A percentile compares a stretch with the other conserved stretches of the same genome.
phyloP scores from a whole-genome alignment of 2,113 vertebrate species.

The Psettodes erumei region DNA sequence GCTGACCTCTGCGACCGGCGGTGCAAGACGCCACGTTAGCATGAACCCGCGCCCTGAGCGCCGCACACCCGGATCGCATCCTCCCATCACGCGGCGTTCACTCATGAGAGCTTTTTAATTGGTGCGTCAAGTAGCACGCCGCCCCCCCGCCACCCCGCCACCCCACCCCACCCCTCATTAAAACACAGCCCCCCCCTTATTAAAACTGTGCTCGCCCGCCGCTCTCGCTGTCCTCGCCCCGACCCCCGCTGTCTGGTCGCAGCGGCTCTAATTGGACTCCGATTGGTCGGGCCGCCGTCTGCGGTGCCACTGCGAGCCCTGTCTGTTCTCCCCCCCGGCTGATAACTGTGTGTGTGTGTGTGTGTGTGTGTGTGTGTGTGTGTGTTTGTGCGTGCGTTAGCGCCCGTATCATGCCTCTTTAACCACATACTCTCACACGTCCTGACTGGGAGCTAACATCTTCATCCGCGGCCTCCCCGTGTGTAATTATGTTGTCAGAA shows the following conservation, averaged over 20 bases:
- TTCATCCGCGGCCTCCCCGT: conserved; percentile 61
- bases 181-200: conserved; percentile 63
- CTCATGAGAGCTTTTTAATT: conserved; percentile 61
- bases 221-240: conserved; percentile 55
- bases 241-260: conserved; percentile 66
- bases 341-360: conserved; percentile 12
- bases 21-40: not conserved
- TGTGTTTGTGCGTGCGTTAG: conserved; percentile 20
- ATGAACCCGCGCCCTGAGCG: not conserved
- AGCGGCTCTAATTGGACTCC: conserved; percentile 75
- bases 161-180: conserved; percentile 65
- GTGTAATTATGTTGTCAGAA: conserved; percentile 78
- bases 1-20: not conserved
- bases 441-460: conserved; percentile 68
- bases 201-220: conserved; percentile 55
- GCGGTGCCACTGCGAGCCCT: conserved; percentile 47
- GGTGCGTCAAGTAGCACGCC: conserved; percentile 28
- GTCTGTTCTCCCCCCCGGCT: conserved; percentile 32
- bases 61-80: conserved; percentile 18
- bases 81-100: conserved; percentile 36
- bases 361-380: conserved; percentile 3
- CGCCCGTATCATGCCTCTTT: conserved; percentile 60
- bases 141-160: conserved; percentile 43
- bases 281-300: conserved; percentile 69
- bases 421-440: conserved; percentile 63